A percentile compares a stretch with the other conserved stretches of the same genome.
These are phyloP conservation scores for Tetanocera ferruginea DNA, from an alignment of 2,888 invertebrate genomes.

Conservation along the genomic window DNA sequence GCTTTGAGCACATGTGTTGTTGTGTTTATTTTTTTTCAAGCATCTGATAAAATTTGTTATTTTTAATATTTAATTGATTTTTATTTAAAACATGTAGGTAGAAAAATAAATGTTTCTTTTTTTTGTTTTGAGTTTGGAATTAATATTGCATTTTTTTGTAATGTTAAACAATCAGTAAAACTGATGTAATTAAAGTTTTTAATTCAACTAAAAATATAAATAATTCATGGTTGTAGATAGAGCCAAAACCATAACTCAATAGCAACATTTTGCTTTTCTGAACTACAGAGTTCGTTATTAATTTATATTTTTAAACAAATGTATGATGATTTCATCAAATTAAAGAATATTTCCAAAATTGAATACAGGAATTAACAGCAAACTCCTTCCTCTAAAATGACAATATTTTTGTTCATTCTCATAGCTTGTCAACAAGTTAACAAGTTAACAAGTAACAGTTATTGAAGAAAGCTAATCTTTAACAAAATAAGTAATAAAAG, in stretches of 20 bases:
- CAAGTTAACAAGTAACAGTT: not conserved
- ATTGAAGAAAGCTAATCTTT: not conserved
- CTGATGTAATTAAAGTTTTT: too few relatives aligned
- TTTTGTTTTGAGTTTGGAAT: not conserved
- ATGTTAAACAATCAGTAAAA: too few relatives aligned
- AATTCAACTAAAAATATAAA: too few relatives aligned
- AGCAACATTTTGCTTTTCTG: too few relatives aligned
- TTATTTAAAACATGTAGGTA: not conserved
- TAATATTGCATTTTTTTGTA: not conserved
- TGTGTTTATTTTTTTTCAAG: conserved; percentile 8
- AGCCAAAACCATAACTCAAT: too few relatives aligned
- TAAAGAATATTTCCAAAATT: not conserved
- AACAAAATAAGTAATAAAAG: not conserved
- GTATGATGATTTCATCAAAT: too few relatives aligned
- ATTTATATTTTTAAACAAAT: too few relatives aligned
- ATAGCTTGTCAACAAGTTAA: not conserved
- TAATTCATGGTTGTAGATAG: too few relatives aligned
- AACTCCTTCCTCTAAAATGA: not conserved
- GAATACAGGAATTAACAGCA: not conserved
- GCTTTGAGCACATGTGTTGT: not conserved
- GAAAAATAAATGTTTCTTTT: not conserved
- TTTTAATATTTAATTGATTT: conserved; percentile 1
- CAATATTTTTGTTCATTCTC: not conserved
- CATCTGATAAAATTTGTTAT: conserved; percentile 7
- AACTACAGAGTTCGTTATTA: too few relatives aligned